Conservation (phyloP, 30 jellyfish, hydroid and myxozoan genomes). For the Catostylus mosaicus region DNA sequence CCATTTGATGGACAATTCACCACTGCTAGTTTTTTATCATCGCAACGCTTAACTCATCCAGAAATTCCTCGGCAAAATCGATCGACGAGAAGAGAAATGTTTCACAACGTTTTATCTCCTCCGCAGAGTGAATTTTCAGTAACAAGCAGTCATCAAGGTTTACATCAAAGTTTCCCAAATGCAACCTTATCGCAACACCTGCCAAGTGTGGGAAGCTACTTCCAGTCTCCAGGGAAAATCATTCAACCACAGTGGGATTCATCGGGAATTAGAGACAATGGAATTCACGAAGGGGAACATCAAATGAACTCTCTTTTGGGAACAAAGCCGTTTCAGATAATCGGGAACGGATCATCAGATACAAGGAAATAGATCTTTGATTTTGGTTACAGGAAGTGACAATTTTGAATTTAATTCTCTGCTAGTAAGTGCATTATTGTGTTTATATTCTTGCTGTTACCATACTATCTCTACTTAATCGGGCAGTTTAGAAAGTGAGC, state of each 20-base stretch:
- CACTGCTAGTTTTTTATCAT: conserved; percentile 24
- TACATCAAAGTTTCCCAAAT: conserved; percentile 38
- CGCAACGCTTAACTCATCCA: conserved; percentile 47
- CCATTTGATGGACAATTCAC: conserved; percentile 59
- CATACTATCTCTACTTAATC: no score
- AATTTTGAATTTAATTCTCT: no score
- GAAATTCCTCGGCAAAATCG: conserved; percentile 39
- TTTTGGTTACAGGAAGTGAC: no score
- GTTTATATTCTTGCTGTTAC: no score
- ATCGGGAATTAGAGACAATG: conserved; percentile 25
- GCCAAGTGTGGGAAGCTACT: conserved; percentile 21
- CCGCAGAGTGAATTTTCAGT: conserved; percentile 34
- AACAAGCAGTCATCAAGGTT: conserved; percentile 27
- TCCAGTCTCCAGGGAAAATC: conserved; percentile 48
- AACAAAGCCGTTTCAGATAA: conserved; percentile 40
- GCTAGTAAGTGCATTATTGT: no score
- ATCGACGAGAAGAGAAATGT: conserved; percentile 38
- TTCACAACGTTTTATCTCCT: conserved; percentile 17
- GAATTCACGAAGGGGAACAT: conserved; percentile 27
- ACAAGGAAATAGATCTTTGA: conserved; percentile 3
- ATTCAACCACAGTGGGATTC: conserved; percentile 32
- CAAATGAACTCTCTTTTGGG: conserved; percentile 31
- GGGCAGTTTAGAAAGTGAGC: no score
- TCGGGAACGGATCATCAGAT: conserved; percentile 28
- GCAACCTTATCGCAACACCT: conserved; percentile 21